Conservation (phyloP, 1,140 invertebrate species). For the Tetranychus cinnabarinus region DNA sequence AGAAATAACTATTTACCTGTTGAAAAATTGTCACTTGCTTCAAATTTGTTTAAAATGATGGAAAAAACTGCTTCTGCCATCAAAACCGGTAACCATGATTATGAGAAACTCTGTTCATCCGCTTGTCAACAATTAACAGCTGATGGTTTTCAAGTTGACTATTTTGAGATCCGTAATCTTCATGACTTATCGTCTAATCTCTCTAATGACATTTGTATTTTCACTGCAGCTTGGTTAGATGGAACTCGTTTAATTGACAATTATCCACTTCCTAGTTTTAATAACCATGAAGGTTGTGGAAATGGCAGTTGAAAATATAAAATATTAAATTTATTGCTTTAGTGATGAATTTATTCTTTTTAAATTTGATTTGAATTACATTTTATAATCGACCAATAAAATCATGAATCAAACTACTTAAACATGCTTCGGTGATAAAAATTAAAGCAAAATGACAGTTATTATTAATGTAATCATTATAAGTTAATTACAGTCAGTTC, state of each 20-base stretch:
- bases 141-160: neutral
- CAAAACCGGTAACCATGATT: neutral
- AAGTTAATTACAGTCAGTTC: too few species aligned
- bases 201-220: neutral
- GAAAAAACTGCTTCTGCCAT: neutral
- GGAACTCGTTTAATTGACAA: neutral
- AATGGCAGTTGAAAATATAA: too few species aligned
- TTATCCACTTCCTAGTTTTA: too few species aligned
- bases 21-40: neutral
- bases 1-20: conserved; percentile 9
- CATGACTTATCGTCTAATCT: neutral
- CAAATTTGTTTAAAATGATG: neutral
- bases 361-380: too few species aligned
- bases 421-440: too few species aligned
- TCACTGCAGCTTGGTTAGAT: neutral
- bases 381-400: too few species aligned
- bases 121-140: neutral
- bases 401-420: too few species aligned
- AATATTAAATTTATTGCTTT: too few species aligned
- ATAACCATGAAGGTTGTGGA: too few species aligned
- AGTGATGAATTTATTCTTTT: too few species aligned
- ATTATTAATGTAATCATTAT: too few species aligned
- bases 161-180: neutral
- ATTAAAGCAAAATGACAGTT: too few species aligned
- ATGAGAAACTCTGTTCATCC: neutral